Evolutionary conservation across 2,888 invertebrate genomes (phyloP).

Genomic region (Drosophila anomelani): DNA sequence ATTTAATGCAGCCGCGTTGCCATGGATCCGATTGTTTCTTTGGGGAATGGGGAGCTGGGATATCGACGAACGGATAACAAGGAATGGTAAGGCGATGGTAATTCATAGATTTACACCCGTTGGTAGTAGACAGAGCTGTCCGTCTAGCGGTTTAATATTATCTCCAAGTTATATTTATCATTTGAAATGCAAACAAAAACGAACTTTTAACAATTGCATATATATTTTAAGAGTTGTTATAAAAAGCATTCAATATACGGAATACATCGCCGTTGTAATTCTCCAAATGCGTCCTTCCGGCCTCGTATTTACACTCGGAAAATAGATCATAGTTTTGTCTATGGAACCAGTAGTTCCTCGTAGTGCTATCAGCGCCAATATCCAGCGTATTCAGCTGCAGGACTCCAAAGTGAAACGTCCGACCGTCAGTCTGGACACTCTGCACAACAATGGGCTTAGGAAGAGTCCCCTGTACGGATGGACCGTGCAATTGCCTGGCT

Average conservation of each 20-base stretch:
- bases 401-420: slow-evolving; percentile 91
- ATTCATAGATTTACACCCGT: slow-evolving; percentile 7
- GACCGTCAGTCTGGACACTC: slow-evolving; percentile 92
- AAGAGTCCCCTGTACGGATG: slow-evolving; percentile 80
- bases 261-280: slow-evolving; percentile 93
- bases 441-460: slow-evolving; percentile 93
- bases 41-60: neutral
- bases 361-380: slow-evolving; percentile 85
- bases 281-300: slow-evolving; percentile 88
- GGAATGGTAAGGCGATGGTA: slow-evolving; percentile 6
- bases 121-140: neutral
- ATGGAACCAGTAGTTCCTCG: slow-evolving; percentile 92
- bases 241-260: slow-evolving; percentile 91
- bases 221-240: slow-evolving; percentile 86
- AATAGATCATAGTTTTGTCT: slow-evolving; percentile 88
- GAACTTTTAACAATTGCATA: neutral
- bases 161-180: neutral
- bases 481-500: slow-evolving; percentile 90
- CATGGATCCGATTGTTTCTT: slow-evolving; percentile 35
- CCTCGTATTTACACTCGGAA: slow-evolving; percentile 87
- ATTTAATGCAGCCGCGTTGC: slow-evolving; percentile 50
- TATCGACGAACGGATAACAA: slow-evolving; percentile 22
- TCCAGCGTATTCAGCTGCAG: slow-evolving; percentile 93
- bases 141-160: neutral
- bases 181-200: neutral